Base-by-base conservation (phyloP, 2,797 vertebrate species). In the Malacoctenus gilli region DNA sequence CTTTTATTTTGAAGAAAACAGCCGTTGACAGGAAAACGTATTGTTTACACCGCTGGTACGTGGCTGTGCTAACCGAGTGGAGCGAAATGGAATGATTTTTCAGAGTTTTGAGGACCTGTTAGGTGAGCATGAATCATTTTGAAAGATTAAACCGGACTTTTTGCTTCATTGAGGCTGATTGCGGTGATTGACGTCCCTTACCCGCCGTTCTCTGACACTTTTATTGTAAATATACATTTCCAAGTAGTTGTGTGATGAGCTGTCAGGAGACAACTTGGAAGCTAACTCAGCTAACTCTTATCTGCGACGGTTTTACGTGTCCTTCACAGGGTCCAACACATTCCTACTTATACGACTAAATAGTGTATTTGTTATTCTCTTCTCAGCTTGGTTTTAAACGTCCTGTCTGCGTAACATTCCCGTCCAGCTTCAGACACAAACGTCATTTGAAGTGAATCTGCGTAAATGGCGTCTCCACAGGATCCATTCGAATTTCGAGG, bases 401-500 rank as follows among this genome's bases (percentile, higher is more conserved):
- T n/a, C n/a, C n/a, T n/a, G n/a, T n/a, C n/a, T n/a, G n/a, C n/a
- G n/a, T n/a, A n/a, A n/a, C n/a, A n/a, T n/a, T n/a, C n/a, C n/a
- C n/a, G n/a, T n/a, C n/a, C n/a, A n/a, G n/a, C n/a, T n/a, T n/a
- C n/a, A n/a, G n/a, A n/a, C n/a, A n/a, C n/a, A n/a, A n/a, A n/a
- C n/a, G n/a, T n/a, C n/a, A n/a, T n/a, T n/a, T n/a, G n/a, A n/a
- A 22, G 7, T 23, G n/a, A 50, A 41, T 54, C 16, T 8, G 35
- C 19, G 8, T 62, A 74, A 85, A 95, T 96, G 94, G 95, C 94
- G 80, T 52, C 92, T 4, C 84, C 51, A 32, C 81, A 72, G 18
- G 94, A 95, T 82, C 93, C 93, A 18, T 92, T 95, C 73, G 87
- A 93, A 7, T 95, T 96, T 72, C 89, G 92, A 85, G 95, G 95